Evolutionary conservation across 2,888 invertebrate genomes (phyloP).

Genomic region (Empis livida): DNA sequence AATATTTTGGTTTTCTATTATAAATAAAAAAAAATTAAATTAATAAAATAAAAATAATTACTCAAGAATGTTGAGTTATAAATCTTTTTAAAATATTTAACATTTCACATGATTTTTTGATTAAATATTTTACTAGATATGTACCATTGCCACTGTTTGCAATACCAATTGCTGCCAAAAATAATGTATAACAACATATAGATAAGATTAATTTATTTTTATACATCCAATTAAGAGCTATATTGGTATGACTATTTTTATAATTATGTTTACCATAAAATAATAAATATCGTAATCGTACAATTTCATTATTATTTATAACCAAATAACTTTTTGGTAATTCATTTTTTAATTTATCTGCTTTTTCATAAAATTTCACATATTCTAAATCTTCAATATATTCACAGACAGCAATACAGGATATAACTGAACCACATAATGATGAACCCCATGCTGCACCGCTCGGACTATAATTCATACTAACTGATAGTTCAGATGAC

Average conservation of each 20-base stretch:
- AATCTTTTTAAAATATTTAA: background rate
- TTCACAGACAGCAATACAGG: constrained; percentile 70
- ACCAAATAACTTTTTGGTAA: constrained; percentile 58
- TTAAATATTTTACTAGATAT: background rate
- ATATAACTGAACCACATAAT: constrained; percentile 57
- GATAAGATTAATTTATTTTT: constrained; percentile 48
- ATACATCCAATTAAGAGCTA: constrained; percentile 41
- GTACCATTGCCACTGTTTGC: constrained; percentile 44
- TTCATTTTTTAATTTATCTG: constrained; percentile 20
- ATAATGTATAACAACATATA: constrained; percentile 47
- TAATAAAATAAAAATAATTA: too few relatives aligned
- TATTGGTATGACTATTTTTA: constrained; percentile 7
- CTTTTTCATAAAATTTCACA: constrained; percentile 40
- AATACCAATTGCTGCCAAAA: constrained; percentile 50
- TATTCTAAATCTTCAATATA: constrained; percentile 57
- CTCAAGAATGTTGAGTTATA: background rate
- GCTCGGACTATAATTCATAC: constrained; percentile 57
- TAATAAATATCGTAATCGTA: constrained; percentile 61
- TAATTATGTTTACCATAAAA: constrained; percentile 42
- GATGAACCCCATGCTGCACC: constrained; percentile 68
- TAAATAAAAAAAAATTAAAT: too few relatives aligned
- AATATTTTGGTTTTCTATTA: too few relatives aligned
- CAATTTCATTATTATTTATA: constrained; percentile 61
- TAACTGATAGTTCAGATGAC: constrained; percentile 58
- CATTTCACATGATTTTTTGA: background rate